Base-by-base conservation (phyloP, 2,113 vertebrate species). In the Smithornis capensis region DNA sequence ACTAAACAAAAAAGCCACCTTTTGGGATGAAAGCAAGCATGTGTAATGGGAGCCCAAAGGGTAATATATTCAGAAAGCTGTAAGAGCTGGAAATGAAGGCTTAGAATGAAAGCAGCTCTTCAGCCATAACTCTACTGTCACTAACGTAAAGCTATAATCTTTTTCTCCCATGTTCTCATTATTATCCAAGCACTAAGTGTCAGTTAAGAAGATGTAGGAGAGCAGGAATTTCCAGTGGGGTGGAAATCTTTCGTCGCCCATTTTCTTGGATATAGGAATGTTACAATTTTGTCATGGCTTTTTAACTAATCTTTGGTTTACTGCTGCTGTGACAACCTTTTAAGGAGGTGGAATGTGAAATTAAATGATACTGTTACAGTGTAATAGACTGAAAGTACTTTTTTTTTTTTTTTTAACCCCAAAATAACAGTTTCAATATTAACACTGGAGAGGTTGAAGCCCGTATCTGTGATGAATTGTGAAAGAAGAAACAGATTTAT, bases 81-180 rank as follows among this genome's bases (percentile, higher is more conserved):
- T 79, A 83, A 95, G 87, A 89, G 90, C 85, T 94, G 84, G 79
- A 96, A 97, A 96, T 88, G 89, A 93, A 79, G 83, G 69, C 88
- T 93, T 75, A 68, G 81, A 93, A 80, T 40, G 49, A 90, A 95
- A 96, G 60, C 73, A 59, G 56, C 40, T 95, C 75, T 87, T 95
- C 68, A 96, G 77, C 86, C 79, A 56, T 87, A 94, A 94, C 90
- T 94, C 87, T 17, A 35, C 59, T 92, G 77, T 92, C 92, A 95
- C 90, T 85, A 90, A 92, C 4, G 2, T 45, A 91, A 93, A 93
- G 74, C 90, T 92, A 55, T 95, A 81, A 97, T 94, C 67, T 93
- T 87, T 95, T 85, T 84, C 76, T 69, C 74, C 77, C 81, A 27
- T 85, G 29, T 83, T 86, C 92, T 92, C 50, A 70, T 75, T 90